These are phyloP conservation scores for Cichladusa arquata DNA, from an alignment of 2,113 vertebrate genomes.

Conservation along the genomic window DNA sequence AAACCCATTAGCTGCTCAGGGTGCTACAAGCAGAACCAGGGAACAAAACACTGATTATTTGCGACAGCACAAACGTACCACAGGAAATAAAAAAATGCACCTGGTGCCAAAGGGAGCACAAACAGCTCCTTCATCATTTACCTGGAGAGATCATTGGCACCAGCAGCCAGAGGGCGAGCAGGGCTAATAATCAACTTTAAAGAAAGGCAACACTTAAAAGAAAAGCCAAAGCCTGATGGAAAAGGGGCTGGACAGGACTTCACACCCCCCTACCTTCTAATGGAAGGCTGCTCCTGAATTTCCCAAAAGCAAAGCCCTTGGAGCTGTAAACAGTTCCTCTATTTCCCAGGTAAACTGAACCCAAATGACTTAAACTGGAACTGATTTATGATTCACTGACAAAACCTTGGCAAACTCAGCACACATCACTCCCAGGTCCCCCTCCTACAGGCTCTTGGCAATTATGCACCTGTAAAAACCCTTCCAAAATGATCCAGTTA, in stretches of 20 bases:
- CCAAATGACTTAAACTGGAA: neutral
- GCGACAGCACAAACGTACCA: neutral
- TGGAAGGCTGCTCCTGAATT: neutral
- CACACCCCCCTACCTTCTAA: neutral
- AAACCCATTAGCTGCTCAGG: conserved; percentile 51
- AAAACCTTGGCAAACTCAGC: neutral
- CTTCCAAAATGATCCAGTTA: neutral
- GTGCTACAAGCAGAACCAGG: neutral
- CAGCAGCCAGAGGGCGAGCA: neutral
- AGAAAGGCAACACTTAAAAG: neutral
- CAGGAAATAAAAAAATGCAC: neutral
- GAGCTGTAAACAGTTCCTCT: neutral
- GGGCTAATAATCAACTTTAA: neutral
- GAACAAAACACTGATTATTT: conserved; percentile 17
- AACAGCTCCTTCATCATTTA: neutral
- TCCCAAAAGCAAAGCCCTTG: neutral
- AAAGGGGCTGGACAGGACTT: neutral
- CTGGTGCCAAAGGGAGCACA: neutral
- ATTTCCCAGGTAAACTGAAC: neutral
- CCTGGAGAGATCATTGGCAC: neutral
- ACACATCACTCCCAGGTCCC: neutral
- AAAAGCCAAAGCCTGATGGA: neutral
- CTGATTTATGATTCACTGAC: neutral
- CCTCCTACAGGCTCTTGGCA: neutral
- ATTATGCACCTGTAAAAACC: neutral